Base-by-base conservation (phyloP, 1,140 invertebrate genomes). In the Carposina sasakii region DNA sequence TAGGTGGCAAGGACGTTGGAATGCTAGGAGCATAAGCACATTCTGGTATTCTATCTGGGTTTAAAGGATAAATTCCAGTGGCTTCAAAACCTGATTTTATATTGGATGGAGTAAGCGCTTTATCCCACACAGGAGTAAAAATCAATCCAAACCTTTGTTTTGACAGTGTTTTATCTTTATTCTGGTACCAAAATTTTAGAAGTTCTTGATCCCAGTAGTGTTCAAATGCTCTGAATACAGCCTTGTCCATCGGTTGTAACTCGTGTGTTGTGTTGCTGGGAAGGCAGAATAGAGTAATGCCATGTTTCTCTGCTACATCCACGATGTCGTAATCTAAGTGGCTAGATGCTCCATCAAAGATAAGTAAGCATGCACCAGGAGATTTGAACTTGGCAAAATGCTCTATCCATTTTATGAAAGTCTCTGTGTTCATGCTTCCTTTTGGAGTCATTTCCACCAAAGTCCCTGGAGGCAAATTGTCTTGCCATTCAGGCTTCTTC, bases 401-500 rank as follows among this genome's bases (percentile, higher is more conserved):
- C 8, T 34, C 8, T 15, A 34, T 34, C 31, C 31, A 34, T 9
- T 34, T 13, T 9, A 34, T 15, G 15, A 34, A 34, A 6, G 13
- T 15, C 4, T 6, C 31, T 6, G 15, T 34, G 13, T 34, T 34
- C 31, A 34, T 34, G 15, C 31, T 34, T 34, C 31, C 31, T 15
- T 34, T 34, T 9, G 31, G 31, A 9, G 31, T 34, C 31, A 34
- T 34, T 15, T 34, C 8, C 4, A 15, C 31, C 8, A 8, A 5
- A 6, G 6, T 9, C 15, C 31, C 31, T 5, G 5, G 5, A 4
- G 6, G 81, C 62, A 16, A 76, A 64, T 57, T 76, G 87, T 48
- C 75, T 82, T 83, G 60, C 81, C 74, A 82, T 84, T 52, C 37
- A 19, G 39, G 19, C 26, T 49, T 49, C 19, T 42, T 16, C 12